These are phyloP conservation scores for Dolichomitus sp. DNA, from an alignment of 2,888 invertebrate species.

Conservation along the genomic window DNA sequence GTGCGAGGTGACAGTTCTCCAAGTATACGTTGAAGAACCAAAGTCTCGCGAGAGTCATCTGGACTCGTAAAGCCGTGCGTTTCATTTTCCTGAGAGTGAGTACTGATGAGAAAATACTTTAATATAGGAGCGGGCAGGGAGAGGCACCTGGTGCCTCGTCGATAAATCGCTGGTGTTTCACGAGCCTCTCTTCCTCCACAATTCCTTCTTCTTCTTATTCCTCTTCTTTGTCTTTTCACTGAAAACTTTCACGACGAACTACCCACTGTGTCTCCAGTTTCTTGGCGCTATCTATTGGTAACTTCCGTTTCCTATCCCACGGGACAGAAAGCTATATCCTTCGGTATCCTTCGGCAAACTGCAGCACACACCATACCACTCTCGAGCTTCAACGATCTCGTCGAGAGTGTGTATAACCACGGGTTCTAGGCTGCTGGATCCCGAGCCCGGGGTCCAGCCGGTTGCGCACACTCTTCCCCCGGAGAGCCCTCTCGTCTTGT, in stretches of 20 bases:
- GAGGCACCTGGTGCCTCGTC: constrained; percentile 78
- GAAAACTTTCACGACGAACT: constrained; percentile 13
- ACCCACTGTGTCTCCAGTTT: constrained; percentile 14
- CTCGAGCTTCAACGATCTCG: constrained; percentile 1
- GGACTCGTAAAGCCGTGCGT: constrained; percentile 68
- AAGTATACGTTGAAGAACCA: constrained; percentile 11
- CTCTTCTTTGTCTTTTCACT: constrained; percentile 44
- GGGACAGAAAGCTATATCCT: constrained; percentile 64
- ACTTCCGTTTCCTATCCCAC: constrained; percentile 65
- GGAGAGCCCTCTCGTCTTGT: constrained; percentile 50
- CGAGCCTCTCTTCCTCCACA: constrained; percentile 60
- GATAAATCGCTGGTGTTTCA: constrained; percentile 76
- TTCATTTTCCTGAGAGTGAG: constrained; percentile 70
- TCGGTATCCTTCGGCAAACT: constrained; percentile 47
- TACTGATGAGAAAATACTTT: constrained; percentile 43
- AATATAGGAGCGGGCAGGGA: constrained; percentile 67
- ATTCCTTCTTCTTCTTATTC: constrained; percentile 41
- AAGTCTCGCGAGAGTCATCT: constrained; percentile 27
- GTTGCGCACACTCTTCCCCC: constrained; percentile 55
- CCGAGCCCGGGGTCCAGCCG: constrained; percentile 43
- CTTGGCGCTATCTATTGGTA: constrained; percentile 57
- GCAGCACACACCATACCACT: constrained; percentile 2
- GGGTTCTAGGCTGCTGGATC: constrained; percentile 33
- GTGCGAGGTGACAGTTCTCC: constrained; percentile 31
- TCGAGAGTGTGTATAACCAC: constrained; percentile 45